Percentiles rank a stretch among this genome's conserved stretches.
Conservation (phyloP, 2,113 vertebrate genomes). For the Tachysurus fulvidraco region DNA sequence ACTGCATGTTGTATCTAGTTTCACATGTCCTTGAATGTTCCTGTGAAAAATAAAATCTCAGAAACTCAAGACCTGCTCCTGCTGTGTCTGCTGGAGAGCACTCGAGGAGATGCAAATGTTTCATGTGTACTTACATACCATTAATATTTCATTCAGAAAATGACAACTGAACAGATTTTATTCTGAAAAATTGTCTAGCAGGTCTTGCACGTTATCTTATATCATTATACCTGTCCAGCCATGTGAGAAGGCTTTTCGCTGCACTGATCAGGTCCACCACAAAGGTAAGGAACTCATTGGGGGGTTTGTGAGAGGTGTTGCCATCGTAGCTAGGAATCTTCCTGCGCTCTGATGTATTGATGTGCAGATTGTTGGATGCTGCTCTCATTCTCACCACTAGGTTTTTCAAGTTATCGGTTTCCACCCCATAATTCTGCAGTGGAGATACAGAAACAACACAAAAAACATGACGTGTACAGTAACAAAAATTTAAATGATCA, state of each 20-base stretch:
- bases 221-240: constrained; percentile 86
- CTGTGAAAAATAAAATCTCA: constrained; percentile 38
- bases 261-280: constrained; percentile 95
- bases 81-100: background rate
- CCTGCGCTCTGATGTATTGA: constrained; percentile 82
- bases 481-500: background rate
- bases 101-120: background rate
- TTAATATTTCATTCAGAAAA: background rate
- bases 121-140: background rate
- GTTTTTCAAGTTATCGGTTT: constrained; percentile 94
- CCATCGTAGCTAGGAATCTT: constrained; percentile 82
- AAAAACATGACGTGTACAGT: background rate
- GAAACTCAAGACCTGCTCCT: constrained; percentile 16
- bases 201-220: background rate
- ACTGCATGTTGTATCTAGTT: constrained; percentile 40
- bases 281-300: constrained; percentile 93
- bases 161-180: background rate
- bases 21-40: constrained; percentile 34
- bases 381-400: constrained; percentile 87
- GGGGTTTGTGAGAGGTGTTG: constrained; percentile 82
- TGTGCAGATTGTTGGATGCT: constrained; percentile 85
- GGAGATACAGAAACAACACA: constrained; percentile 42
- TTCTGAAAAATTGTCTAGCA: background rate
- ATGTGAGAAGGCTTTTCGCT: constrained; percentile 91
- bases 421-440: constrained; percentile 92